These are phyloP conservation scores for Rousettus madagascariensis DNA, from an alignment of 2,797 vertebrate genomes.

Conservation along the genomic window DNA sequence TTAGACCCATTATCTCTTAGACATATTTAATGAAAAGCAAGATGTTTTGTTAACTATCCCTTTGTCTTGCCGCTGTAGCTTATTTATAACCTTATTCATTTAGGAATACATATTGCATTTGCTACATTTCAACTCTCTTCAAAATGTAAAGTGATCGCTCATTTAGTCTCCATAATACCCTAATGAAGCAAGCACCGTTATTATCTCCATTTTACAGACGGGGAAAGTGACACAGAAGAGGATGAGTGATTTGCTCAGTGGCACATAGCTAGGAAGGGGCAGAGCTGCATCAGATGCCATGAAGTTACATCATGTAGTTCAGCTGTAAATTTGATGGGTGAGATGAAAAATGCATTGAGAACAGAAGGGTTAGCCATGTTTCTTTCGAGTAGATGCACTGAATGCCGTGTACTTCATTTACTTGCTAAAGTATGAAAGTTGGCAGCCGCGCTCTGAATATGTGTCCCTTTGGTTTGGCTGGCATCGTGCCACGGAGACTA, in stretches of 20 bases:
- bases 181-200: not conserved
- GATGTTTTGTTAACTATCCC: not conserved
- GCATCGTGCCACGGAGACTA: not conserved
- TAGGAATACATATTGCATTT: not conserved
- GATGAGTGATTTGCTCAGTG: not conserved
- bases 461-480: not conserved
- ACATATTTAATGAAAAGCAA: constrained; percentile 54
- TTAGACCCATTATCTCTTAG: not conserved
- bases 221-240: not conserved
- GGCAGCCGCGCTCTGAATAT: not conserved
- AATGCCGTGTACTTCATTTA: not conserved
- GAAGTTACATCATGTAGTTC: not conserved
- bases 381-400: not conserved
- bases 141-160: not conserved
- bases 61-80: not conserved
- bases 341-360: constrained; percentile 15
- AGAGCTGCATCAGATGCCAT: not conserved
- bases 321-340: not conserved
- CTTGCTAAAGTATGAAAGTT: not conserved
- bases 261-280: not conserved
- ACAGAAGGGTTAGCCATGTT: not conserved
- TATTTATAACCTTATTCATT: constrained; percentile 3
- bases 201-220: not conserved
- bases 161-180: not conserved
- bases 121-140: not conserved